phyloP scores from a whole-genome alignment of 1,140 invertebrate species.

The Cephus cinctus region DNA sequence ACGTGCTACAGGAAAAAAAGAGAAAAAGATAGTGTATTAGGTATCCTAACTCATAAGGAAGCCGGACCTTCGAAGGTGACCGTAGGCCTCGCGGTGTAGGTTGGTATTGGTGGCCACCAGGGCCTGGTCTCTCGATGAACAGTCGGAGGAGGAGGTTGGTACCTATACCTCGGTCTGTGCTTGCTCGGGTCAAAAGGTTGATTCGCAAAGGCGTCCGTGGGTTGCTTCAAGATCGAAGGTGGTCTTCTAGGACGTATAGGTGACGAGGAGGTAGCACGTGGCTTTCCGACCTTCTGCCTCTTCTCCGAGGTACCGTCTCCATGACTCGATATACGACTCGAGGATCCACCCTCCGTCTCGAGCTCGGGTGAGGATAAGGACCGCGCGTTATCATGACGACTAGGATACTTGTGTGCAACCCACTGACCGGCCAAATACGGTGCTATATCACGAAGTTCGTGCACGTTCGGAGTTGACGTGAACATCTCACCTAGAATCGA shows the following conservation, averaged over 20 bases:
- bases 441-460: slow-evolving; percentile 73
- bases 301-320: background rate
- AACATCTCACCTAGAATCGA: slow-evolving; percentile 78
- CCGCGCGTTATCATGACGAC: slow-evolving; percentile 62
- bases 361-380: slow-evolving; percentile 60
- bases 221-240: slow-evolving; percentile 64
- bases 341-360: slow-evolving; percentile 34
- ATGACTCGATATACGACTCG: slow-evolving; percentile 6
- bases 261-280: slow-evolving; percentile 23
- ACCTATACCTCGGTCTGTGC: slow-evolving; percentile 73
- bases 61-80: slow-evolving; percentile 77
- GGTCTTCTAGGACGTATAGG: slow-evolving; percentile 41
- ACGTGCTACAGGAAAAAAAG: background rate
- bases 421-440: slow-evolving; percentile 74
- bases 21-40: too few species aligned
- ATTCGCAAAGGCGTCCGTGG: slow-evolving; percentile 62
- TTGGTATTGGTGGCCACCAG: slow-evolving; percentile 55
- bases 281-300: slow-evolving; percentile 20
- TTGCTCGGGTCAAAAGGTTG: slow-evolving; percentile 72
- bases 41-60: too few species aligned
- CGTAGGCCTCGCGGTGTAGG: slow-evolving; percentile 62
- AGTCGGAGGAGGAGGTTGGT: slow-evolving; percentile 61
- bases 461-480: slow-evolving; percentile 76
- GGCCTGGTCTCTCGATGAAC: slow-evolving; percentile 45
- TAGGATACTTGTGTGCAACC: slow-evolving; percentile 75